phyloP scores from a whole-genome alignment of 2,797 vertebrate species.

The Furcifer pardalis region DNA sequence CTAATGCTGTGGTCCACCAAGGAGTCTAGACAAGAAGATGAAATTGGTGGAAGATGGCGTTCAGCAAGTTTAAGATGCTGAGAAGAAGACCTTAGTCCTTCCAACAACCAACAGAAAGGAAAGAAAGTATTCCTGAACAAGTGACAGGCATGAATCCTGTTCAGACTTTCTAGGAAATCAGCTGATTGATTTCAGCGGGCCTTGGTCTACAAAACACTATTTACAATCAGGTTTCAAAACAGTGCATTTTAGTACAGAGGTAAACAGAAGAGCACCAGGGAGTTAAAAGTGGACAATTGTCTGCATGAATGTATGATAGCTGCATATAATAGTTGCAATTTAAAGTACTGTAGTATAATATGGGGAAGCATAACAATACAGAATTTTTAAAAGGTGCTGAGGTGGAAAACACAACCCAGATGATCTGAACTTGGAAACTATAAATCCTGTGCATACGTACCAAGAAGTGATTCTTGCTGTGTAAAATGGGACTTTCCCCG shows the following conservation, averaged over 20 bases:
- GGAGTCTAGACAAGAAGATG: background rate
- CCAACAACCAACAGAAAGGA: too few relatives aligned
- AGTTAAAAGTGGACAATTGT: background rate
- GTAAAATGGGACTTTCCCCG: background rate
- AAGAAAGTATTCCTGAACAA: too few relatives aligned
- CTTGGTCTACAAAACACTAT: slow-evolving; percentile 4
- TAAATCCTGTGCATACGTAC: background rate
- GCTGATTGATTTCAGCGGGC: background rate
- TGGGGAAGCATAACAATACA: slow-evolving; percentile 23
- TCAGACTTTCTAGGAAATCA: slow-evolving; percentile 1
- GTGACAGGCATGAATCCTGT: background rate
- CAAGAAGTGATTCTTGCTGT: background rate
- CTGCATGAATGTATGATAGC: slow-evolving; percentile 20
- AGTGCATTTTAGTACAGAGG: background rate
- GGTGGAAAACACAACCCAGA: slow-evolving; percentile 26
- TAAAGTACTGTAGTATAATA: slow-evolving; percentile 21
- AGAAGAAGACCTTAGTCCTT: background rate
- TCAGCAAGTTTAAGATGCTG: background rate
- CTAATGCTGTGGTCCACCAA: slow-evolving; percentile 2
- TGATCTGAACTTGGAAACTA: slow-evolving; percentile 4
- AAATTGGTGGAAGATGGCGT: background rate
- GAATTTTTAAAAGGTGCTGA: slow-evolving; percentile 24
- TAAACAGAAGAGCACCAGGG: background rate
- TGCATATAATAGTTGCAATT: slow-evolving; percentile 1
- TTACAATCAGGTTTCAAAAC: slow-evolving; percentile 18